These are phyloP conservation scores for Cryptocheilus praepositus DNA, from an alignment of 2,888 invertebrate species.

Conservation along the genomic window DNA sequence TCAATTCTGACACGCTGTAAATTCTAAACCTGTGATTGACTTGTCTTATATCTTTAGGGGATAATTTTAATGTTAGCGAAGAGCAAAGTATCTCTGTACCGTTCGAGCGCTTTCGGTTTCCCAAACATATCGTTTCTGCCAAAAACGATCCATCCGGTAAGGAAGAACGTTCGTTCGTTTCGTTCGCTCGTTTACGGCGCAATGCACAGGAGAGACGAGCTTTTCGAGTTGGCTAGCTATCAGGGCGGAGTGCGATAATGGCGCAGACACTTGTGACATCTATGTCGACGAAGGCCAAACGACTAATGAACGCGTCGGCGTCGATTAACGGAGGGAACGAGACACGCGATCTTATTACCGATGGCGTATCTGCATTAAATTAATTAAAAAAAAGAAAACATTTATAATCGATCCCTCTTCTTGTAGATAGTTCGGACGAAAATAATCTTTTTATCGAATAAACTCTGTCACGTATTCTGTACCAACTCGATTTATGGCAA, in stretches of 20 bases:
- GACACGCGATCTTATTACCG: background rate
- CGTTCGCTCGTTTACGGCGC: no score
- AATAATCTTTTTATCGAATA: conserved; percentile 35
- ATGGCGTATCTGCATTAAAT: no score
- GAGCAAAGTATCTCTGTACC: no score
- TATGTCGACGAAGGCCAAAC: background rate
- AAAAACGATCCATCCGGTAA: no score
- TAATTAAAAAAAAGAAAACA: conserved; percentile 13
- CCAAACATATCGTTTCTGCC: conserved; percentile 6
- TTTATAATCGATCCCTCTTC: conserved; percentile 34
- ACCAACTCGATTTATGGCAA: conserved; percentile 34
- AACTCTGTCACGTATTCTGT: conserved; percentile 34
- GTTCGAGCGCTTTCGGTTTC: background rate
- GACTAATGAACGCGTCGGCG: no score
- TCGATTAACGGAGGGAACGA: background rate
- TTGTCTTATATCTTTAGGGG: conserved; percentile 10
- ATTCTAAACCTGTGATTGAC: conserved; percentile 38
- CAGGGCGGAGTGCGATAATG: conserved; percentile 15
- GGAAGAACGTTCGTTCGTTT: no score
- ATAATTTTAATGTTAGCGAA: conserved; percentile 3
- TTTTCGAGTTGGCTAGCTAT: conserved; percentile 9
- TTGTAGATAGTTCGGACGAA: conserved; percentile 25
- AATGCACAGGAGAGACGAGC: background rate
- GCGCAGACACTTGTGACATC: conserved; percentile 6
- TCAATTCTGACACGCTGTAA: conserved; percentile 32